Evolutionary conservation across 2,888 invertebrate genomes (phyloP), one percentile per base, ranked within the genome.

Genomic region (Chymomyza procnemis): DNA sequence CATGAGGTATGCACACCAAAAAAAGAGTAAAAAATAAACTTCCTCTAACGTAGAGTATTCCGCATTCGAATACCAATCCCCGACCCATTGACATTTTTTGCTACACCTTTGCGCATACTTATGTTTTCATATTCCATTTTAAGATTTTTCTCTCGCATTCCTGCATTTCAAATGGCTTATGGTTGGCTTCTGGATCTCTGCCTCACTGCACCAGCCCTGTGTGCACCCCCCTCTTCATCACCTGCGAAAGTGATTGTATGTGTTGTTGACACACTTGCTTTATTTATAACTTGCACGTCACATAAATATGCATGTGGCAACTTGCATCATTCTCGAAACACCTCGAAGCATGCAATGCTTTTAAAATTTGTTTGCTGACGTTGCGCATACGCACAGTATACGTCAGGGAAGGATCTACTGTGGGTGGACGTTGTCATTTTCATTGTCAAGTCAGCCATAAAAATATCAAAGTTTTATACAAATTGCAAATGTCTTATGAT

Each of bases 181-280:
- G 64, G 54, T 71, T 41, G 34, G 34, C 48, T 26, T 48, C 22
- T 22, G 8, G n/a, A 4, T 14, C 18, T 14, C 19, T n/a, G 12
- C 14, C n/a, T 3, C 60, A 48, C 26, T 58, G 14, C n/a, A n/a
- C n/a, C n/a, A n/a, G n/a, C n/a, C n/a, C n/a, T n/a, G n/a, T n/a
- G n/a, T n/a, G n/a, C n/a, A n/a, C n/a, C n/a, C n/a, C 60, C 8
- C 48, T 16, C 48, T 14, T 50, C 48, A 61, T 16, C n/a, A 56
- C 34, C 12, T 41, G 12, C 34, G 26, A 12, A 41, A 41, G 12
- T 9, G 34, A 41, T 41, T 41, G 73, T 73, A 84, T 78, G 81
- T 84, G 76, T 79, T 86, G 86, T 86, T 83, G 82, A 83, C 83
- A 86, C 82, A 81, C 63, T 76, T 81, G 72, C 64, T 66, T 81